Base-by-base conservation (phyloP, 2,888 invertebrate species). In the Aphidius colemani region DNA sequence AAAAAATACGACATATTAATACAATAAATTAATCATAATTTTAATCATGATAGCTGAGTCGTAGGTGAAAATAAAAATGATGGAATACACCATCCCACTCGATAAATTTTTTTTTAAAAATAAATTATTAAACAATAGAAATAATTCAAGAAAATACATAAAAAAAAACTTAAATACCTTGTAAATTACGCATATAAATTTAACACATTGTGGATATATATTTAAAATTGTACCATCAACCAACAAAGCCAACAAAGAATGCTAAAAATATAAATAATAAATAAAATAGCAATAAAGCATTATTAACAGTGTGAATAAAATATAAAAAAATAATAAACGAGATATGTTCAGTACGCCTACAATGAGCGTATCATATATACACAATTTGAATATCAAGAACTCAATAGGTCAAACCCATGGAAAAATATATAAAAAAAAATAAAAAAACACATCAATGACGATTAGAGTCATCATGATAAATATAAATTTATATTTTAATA, bases 151-250 rank as follows among this genome's bases (percentile, higher is more conserved):
- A 5, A 30, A 30, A 30, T 18, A 18, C 3, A 18, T 18, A 30
- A 30, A 30, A 41, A 51, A 53, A 64, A 67, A 67, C 67, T 69
- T 69, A 62, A 70, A 70, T 70, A 67, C 70, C 61, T 69, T 53
- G 63, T 64, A 65, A 45, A 67, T 69, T 69, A 70, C 70, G 70
- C 67, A 62, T 62, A 63, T 67, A 64, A 67, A 64, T 66, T 68
- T 61, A 59, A 64, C 45, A 64, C 44, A 39, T 13, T 49, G 41
- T 53, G 6, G 30, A 40, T 40, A 10, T 53, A n/a, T 49, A 59
- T 44, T 9, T 18, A 30, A 51, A 30, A 59, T 43, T 50, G 51
- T 51, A 59, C 59, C 51, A 51, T 51, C 44, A 51, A 59, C 30
- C 30, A 30, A 30, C 30, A 30, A 30, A 30, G 30, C 30, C 3